Conservation (phyloP, 1,140 invertebrate genomes). For the Drosophila kurseongensis region DNA sequence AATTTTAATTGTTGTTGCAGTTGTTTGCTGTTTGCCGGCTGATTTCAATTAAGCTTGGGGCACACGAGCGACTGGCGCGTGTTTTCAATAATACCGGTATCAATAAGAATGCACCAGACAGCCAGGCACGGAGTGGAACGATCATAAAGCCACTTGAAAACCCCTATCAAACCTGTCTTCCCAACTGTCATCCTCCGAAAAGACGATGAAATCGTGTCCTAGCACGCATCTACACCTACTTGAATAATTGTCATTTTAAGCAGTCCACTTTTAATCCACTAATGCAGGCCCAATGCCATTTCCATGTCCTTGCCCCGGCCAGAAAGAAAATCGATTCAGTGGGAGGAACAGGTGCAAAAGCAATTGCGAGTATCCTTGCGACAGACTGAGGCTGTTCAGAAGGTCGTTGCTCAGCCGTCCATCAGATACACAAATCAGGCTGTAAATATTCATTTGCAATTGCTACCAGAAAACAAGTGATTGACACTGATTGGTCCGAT, state of each 20-base stretch:
- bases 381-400: conserved; percentile 10
- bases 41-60: conserved; percentile 52
- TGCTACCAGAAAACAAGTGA: conserved; percentile 10
- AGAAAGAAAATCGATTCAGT: conserved; percentile 32
- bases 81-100: conserved; percentile 62
- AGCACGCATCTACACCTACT: conserved; percentile 16
- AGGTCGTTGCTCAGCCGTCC: conserved; percentile 10
- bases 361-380: conserved; percentile 6
- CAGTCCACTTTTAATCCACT: conserved; percentile 11
- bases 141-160: conserved; percentile 10
- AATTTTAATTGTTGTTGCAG: conserved; percentile 58
- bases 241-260: not conserved
- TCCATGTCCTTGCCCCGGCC: conserved; percentile 19
- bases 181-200: not conserved
- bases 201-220: conserved; percentile 6
- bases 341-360: conserved; percentile 14
- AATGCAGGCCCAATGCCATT: conserved; percentile 30
- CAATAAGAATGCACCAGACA: conserved; percentile 31
- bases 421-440: not conserved
- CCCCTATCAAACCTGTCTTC: not conserved
- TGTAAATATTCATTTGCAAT: conserved; percentile 17
- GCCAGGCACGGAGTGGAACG: conserved; percentile 49
- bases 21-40: conserved; percentile 23
- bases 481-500: conserved; percentile 33
- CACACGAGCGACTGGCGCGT: conserved; percentile 50